Conservation (phyloP, 2,113 vertebrate genomes). For the Ursus arctos region DNA sequence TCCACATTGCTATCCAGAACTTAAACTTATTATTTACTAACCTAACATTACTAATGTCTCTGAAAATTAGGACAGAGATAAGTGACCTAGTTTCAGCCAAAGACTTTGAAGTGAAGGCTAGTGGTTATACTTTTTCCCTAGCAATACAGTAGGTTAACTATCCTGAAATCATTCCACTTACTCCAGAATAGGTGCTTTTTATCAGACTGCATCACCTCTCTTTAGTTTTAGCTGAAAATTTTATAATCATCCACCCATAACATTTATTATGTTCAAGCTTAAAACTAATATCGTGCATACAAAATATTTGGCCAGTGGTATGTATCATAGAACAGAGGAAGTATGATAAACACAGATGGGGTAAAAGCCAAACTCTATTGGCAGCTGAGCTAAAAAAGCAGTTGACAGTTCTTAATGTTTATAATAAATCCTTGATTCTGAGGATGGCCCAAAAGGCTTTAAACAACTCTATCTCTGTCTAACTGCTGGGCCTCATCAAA, state of each 20-base stretch:
- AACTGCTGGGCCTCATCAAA: not conserved
- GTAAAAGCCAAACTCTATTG: not conserved
- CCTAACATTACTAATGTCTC: not conserved
- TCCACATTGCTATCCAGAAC: not conserved
- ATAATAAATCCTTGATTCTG: not conserved
- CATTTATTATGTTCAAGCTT: not conserved
- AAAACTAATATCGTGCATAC: not conserved
- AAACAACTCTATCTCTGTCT: not conserved
- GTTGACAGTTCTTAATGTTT: not conserved
- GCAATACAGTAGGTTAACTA: not conserved
- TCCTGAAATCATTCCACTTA: not conserved
- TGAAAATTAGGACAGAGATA: not conserved
- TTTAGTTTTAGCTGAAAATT: not conserved
- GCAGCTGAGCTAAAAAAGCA: not conserved
- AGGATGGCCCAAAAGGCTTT: not conserved
- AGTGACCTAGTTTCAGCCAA: not conserved
- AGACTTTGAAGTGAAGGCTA: not conserved
- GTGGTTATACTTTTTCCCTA: not conserved
- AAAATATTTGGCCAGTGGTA: not conserved
- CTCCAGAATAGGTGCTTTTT: not conserved
- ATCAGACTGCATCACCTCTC: not conserved
- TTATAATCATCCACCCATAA: not conserved
- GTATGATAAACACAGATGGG: not conserved
- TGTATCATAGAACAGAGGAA: not conserved
- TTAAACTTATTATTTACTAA: not conserved